These are phyloP conservation scores for Nowickia ferox DNA, from an alignment of 2,888 invertebrate species.

Conservation along the genomic window DNA sequence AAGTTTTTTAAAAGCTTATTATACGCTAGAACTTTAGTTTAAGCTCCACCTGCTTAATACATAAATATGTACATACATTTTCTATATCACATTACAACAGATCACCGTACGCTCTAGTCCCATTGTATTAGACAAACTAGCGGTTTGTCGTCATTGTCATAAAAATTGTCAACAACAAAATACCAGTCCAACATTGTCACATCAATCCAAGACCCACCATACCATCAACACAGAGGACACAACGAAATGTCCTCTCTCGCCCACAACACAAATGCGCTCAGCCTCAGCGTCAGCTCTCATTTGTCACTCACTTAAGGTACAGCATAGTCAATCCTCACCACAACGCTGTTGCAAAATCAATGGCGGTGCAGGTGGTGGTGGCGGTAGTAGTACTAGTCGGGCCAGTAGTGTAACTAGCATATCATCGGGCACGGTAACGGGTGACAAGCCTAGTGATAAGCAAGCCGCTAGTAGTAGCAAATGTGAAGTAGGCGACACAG, in stretches of 20 bases:
- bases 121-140: constrained; percentile 87
- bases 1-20: too few species aligned
- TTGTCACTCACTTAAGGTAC: constrained; percentile 83
- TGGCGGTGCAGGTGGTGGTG: constrained; percentile 71
- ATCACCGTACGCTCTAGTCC: constrained; percentile 91
- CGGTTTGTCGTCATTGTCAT: constrained; percentile 91
- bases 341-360: constrained; percentile 83
- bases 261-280: constrained; percentile 44
- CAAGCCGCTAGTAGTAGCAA: constrained; percentile 77
- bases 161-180: constrained; percentile 86
- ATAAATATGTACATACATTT: neutral
- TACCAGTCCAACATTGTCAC: constrained; percentile 35
- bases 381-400: constrained; percentile 70
- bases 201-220: constrained; percentile 38
- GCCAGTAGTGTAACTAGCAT: constrained; percentile 79
- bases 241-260: constrained; percentile 50
- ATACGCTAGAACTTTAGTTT: neutral
- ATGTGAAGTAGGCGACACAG: constrained; percentile 78
- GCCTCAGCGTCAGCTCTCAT: constrained; percentile 73
- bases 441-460: constrained; percentile 75
- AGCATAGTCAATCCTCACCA: constrained; percentile 83
- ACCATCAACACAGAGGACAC: constrained; percentile 31
- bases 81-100: constrained; percentile 81
- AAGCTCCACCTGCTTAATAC: neutral
- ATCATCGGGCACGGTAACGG: constrained; percentile 82